phyloP scores from a whole-genome alignment of 2,797 vertebrate species.

The Acanthurus tractus region DNA sequence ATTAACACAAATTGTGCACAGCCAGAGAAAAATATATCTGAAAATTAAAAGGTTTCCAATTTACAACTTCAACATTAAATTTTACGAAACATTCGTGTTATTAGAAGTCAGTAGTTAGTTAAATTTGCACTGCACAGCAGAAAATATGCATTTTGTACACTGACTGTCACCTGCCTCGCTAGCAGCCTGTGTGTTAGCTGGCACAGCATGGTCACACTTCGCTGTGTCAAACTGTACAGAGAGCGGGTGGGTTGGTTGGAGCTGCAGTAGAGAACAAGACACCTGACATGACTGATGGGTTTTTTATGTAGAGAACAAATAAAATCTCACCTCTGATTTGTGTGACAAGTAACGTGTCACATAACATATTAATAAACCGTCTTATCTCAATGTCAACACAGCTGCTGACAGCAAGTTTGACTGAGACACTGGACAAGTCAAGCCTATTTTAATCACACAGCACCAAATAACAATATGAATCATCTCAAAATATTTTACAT shows the following conservation, averaged over 20 bases:
- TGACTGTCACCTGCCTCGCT: slow-evolving; percentile 76
- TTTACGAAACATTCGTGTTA: neutral
- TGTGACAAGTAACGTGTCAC: neutral
- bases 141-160: slow-evolving; percentile 41
- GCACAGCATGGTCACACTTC: slow-evolving; percentile 47
- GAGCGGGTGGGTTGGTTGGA: slow-evolving; percentile 58
- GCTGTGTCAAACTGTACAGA: slow-evolving; percentile 58
- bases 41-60: neutral
- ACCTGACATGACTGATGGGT: slow-evolving; percentile 38
- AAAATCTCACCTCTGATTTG: neutral
- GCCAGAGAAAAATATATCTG: too few relatives aligned
- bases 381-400: neutral
- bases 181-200: slow-evolving; percentile 65
- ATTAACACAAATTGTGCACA: too few relatives aligned
- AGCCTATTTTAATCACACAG: too few relatives aligned
- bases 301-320: neutral
- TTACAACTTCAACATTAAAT: neutral
- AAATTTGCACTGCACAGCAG: slow-evolving; percentile 8
- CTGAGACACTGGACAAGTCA: too few relatives aligned
- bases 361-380: neutral
- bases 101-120: neutral
- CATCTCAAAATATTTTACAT: too few relatives aligned
- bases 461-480: too few relatives aligned
- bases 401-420: too few relatives aligned
- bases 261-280: slow-evolving; percentile 73